Conservation (phyloP, 2,797 vertebrate species). For the Nyctalus aviator region DNA sequence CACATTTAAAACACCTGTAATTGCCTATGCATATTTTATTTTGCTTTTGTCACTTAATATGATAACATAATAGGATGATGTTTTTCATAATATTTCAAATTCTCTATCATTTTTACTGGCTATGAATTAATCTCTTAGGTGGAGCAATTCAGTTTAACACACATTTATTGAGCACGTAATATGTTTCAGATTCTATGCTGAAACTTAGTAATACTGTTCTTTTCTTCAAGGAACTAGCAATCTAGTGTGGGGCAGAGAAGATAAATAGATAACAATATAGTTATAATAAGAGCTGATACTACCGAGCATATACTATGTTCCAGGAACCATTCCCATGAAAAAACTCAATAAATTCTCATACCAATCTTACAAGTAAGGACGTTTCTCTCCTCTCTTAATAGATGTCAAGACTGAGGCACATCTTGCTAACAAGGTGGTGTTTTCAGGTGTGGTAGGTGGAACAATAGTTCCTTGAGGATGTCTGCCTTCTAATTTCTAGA, state of each 20-base stretch:
- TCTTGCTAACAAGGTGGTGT: background rate
- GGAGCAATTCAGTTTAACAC: background rate
- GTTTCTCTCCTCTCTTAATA: background rate
- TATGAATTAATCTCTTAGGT: background rate
- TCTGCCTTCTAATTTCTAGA: background rate
- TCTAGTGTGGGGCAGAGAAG: background rate
- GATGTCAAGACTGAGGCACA: background rate
- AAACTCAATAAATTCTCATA: background rate
- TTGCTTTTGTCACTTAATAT: constrained; percentile 47
- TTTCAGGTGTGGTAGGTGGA: background rate
- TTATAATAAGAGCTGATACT: background rate
- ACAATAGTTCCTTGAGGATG: background rate
- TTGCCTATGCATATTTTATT: constrained; percentile 62
- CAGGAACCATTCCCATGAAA: background rate
- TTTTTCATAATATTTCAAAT: constrained; percentile 59
- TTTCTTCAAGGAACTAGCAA: constrained; percentile 25
- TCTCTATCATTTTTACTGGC: constrained; percentile 24
- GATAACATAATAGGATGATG: background rate
- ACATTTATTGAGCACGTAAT: background rate
- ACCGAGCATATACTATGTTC: background rate
- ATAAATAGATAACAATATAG: background rate
- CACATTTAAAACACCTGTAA: constrained; percentile 60
- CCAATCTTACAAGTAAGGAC: background rate
- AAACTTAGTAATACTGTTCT: background rate
- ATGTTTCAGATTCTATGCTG: background rate